Conservation (phyloP, 2,888 invertebrate species). For the Punctoribates punctum region DNA sequence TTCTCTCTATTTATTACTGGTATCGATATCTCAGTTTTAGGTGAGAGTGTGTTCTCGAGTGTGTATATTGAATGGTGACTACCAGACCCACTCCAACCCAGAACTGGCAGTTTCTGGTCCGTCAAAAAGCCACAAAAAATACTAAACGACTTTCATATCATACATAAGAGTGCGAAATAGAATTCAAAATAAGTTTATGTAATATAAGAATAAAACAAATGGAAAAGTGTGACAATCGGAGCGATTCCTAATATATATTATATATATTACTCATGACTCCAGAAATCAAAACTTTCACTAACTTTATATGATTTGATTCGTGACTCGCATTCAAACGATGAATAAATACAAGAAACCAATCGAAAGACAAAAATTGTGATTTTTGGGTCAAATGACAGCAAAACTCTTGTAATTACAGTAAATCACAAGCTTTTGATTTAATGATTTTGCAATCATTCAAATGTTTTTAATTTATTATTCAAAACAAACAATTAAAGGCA, state of each 20-base stretch:
- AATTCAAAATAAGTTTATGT: constrained; percentile 26
- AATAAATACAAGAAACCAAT: not conserved
- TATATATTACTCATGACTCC: constrained; percentile 19
- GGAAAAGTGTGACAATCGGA: constrained; percentile 30
- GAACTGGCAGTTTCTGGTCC: not conserved
- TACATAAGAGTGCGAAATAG: not conserved
- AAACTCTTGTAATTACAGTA: not conserved
- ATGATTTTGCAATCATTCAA: too few relatives aligned
- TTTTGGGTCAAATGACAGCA: not conserved
- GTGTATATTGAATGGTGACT: constrained; percentile 35
- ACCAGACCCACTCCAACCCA: not conserved
- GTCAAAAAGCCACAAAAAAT: constrained; percentile 32
- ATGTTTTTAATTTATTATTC: too few relatives aligned
- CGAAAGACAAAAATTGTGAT: not conserved
- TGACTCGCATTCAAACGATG: constrained; percentile 13
- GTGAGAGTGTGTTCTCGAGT: constrained; percentile 29
- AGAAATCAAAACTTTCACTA: not conserved
- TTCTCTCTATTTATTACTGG: constrained; percentile 19
- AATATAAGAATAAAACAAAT: constrained; percentile 15
- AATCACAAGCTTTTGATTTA: too few relatives aligned
- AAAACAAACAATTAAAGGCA: too few relatives aligned
- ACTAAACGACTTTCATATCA: not conserved
- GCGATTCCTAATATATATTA: constrained; percentile 10
- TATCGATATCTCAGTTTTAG: not conserved
- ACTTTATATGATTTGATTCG: constrained; percentile 33